Evolutionary conservation across 2,888 invertebrate genomes (phyloP).

Genomic region (Diarsia rubi): DNA sequence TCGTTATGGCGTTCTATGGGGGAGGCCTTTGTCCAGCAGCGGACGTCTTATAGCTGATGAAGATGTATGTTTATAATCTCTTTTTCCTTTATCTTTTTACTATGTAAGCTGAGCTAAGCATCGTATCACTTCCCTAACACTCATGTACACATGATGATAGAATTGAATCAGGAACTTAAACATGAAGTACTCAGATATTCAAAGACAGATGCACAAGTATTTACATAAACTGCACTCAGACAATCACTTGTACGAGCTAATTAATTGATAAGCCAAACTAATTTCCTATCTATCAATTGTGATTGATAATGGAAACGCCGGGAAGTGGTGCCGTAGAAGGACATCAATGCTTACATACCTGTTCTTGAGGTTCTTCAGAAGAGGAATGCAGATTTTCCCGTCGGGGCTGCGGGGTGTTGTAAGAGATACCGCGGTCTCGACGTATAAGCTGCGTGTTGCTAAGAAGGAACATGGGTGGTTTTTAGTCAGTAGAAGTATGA

Average conservation of each 20-base stretch:
- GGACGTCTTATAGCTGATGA: too few species aligned
- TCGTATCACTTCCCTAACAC: constrained; percentile 1
- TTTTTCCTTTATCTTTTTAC: too few species aligned
- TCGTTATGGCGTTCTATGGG: too few species aligned
- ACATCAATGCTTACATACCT: background rate
- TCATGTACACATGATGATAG: constrained; percentile 11
- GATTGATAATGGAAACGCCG: background rate
- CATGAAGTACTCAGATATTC: constrained; percentile 17
- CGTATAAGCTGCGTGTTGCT: too few species aligned
- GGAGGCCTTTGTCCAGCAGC: too few species aligned
- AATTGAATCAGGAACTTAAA: constrained; percentile 33
- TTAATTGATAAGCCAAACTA: constrained; percentile 36
- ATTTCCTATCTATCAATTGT: background rate
- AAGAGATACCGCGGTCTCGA: too few species aligned
- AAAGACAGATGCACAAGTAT: constrained; percentile 22
- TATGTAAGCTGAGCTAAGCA: background rate
- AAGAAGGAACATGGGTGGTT: too few species aligned
- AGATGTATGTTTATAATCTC: too few species aligned
- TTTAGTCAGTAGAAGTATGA: too few species aligned
- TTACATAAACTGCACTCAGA: constrained; percentile 27
- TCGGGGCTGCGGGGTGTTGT: too few species aligned
- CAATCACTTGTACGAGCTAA: constrained; percentile 29
- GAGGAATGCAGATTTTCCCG: too few species aligned
- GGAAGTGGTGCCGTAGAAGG: too few species aligned
- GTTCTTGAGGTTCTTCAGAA: background rate